Evolutionary conservation across 2,113 vertebrate species (phyloP).

Genomic region (Oncorhynchus gorbuscha): DNA sequence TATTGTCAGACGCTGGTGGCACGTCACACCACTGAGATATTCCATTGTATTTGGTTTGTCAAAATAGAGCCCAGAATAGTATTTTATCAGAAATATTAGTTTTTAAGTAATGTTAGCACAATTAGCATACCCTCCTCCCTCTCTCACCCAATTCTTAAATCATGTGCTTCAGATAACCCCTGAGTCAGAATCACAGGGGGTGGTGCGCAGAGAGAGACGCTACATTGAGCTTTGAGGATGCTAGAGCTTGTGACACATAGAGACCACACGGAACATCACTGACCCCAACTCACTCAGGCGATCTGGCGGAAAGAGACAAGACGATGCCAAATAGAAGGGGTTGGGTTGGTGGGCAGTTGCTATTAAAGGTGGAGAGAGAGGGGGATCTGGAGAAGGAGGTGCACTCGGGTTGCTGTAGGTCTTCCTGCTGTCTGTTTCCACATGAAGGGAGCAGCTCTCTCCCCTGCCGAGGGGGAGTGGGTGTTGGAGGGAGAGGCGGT

Average conservation of each 20-base stretch:
- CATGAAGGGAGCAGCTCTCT: constrained; percentile 45
- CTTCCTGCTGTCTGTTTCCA: constrained; percentile 30
- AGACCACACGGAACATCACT: constrained; percentile 3
- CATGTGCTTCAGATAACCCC: not conserved
- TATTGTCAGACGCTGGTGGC: too few relatives aligned
- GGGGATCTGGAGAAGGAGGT: not conserved
- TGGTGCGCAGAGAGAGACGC: not conserved
- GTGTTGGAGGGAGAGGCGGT: constrained; percentile 27
- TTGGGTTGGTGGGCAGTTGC: not conserved
- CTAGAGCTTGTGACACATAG: not conserved
- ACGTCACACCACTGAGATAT: too few relatives aligned
- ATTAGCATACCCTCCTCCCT: not conserved
- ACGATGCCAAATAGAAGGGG: not conserved
- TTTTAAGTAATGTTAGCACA: not conserved
- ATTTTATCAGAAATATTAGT: not conserved
- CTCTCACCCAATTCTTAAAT: not conserved
- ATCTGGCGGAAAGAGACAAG: constrained; percentile 42
- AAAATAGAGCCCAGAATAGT: too few relatives aligned
- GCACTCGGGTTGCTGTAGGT: constrained; percentile 31
- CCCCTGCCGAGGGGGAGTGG: not conserved
- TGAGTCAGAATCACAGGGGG: not conserved
- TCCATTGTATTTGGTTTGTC: too few relatives aligned
- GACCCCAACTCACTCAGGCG: constrained; percentile 30
- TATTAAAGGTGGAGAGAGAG: constrained; percentile 7
- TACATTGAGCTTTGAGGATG: not conserved